Conservation (phyloP, 2,113 vertebrate species). For the Festucalex cinctus region DNA sequence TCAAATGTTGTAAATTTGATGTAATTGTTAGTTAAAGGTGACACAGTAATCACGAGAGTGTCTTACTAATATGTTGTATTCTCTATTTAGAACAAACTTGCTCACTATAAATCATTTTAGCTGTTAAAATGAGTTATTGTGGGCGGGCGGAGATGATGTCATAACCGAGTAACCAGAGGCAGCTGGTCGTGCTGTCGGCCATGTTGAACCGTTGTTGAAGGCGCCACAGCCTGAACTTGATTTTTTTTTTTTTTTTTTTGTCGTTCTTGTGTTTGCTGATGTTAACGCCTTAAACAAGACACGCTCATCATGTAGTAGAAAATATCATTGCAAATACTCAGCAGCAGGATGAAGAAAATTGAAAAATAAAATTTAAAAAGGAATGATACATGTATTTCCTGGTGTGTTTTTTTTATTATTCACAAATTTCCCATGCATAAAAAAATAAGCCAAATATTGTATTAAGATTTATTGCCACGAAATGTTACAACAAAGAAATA, state of each 20-base stretch:
- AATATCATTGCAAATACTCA: constrained; percentile 4
- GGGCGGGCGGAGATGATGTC: not conserved
- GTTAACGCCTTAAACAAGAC: not conserved
- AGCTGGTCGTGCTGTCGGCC: not conserved
- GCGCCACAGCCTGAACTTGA: not conserved
- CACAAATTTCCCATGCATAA: not conserved
- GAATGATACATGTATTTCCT: not conserved
- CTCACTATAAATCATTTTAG: not conserved
- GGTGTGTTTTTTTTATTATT: not conserved
- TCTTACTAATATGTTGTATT: too few species aligned
- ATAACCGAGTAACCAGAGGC: not conserved
- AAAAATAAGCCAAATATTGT: not conserved
- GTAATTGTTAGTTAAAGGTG: too few species aligned
- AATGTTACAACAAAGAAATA: too few species aligned
- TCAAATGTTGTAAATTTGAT: too few species aligned
- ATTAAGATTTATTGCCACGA: not conserved
- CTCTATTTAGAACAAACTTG: not conserved
- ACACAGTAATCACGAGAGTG: too few species aligned
- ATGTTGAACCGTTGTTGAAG: not conserved
- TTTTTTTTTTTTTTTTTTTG: not conserved
- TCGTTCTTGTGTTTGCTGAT: not conserved
- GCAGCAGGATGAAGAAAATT: not conserved
- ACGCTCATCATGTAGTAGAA: constrained; percentile 3
- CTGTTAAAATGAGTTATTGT: not conserved
- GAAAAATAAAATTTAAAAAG: not conserved